Evolutionary conservation across 2,888 invertebrate genomes (phyloP).

Genomic region (Hirtodrosophila cameraria): DNA sequence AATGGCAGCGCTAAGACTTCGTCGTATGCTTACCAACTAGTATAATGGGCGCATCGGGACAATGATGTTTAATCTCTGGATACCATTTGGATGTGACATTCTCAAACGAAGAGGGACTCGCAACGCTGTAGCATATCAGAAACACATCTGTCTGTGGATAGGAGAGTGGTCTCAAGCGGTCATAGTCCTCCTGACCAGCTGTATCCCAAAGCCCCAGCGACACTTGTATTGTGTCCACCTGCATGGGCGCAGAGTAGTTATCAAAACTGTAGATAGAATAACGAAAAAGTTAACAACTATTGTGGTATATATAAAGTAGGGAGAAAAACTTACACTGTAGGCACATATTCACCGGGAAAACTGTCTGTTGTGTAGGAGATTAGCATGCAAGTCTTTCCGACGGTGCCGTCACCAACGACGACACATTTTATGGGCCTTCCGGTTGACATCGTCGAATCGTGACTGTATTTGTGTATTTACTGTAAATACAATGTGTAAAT

Average conservation of each 20-base stretch:
- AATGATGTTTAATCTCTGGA: slow-evolving; percentile 99
- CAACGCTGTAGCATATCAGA: slow-evolving; percentile 99
- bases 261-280: slow-evolving; percentile 89
- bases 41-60: slow-evolving; percentile 99
- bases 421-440: slow-evolving; percentile 96
- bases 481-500: slow-evolving; percentile 40
- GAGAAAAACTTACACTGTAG: slow-evolving; percentile 92
- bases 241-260: slow-evolving; percentile 99
- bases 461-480: slow-evolving; percentile 60
- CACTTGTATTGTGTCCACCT: slow-evolving; percentile 98
- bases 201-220: slow-evolving; percentile 99
- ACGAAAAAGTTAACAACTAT: slow-evolving; percentile 3
- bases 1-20: too few species aligned
- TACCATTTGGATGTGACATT: slow-evolving; percentile 99
- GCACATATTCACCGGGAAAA: slow-evolving; percentile 97
- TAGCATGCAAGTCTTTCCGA: slow-evolving; percentile 97
- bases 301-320: slow-evolving; percentile 3
- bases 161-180: slow-evolving; percentile 96
- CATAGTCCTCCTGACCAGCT: slow-evolving; percentile 97
- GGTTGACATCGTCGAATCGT: slow-evolving; percentile 89
- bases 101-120: slow-evolving; percentile 99
- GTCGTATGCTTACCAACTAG: slow-evolving; percentile 97
- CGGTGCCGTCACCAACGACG: slow-evolving; percentile 96
- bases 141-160: slow-evolving; percentile 99
- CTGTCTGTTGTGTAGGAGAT: slow-evolving; percentile 96